Evolutionary conservation across 2,797 vertebrate species (phyloP).

Genomic region (Phrynocephalus guinanensis): DNA sequence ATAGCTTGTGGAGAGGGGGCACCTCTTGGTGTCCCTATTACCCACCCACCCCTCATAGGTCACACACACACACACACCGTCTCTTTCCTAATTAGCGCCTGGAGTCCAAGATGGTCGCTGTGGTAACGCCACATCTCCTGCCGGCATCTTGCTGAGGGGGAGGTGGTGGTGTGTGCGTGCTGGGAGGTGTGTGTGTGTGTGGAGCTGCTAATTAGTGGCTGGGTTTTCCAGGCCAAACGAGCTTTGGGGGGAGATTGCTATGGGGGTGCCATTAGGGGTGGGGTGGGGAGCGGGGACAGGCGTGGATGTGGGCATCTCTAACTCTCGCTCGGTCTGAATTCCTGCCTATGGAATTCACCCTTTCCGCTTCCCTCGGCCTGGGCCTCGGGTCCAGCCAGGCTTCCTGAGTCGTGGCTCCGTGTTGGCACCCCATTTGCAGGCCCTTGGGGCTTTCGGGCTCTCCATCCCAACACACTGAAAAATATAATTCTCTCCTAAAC

Average conservation of each 20-base stretch:
- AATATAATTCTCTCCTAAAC: no score
- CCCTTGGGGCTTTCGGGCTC: no score
- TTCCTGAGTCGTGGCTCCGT: background rate
- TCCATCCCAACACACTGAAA: no score
- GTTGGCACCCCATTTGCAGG: no score
- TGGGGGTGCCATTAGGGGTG: background rate
- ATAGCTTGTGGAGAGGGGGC: background rate
- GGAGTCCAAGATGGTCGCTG: conserved; percentile 32
- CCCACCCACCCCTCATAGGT: background rate
- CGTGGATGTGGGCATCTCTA: background rate
- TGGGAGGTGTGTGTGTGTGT: background rate
- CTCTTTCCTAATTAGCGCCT: conserved; percentile 14
- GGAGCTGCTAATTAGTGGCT: conserved; percentile 24
- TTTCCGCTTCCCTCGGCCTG: background rate
- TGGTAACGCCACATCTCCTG: conserved; percentile 28
- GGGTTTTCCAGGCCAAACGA: conserved; percentile 25
- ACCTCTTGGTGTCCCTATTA: background rate
- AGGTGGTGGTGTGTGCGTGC: background rate
- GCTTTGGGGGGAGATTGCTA: background rate
- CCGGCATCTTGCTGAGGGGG: conserved; percentile 4
- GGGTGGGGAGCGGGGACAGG: background rate
- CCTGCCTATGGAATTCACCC: background rate
- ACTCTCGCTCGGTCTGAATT: no score
- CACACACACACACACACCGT: background rate
- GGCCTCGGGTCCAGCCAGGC: background rate